Evolutionary conservation across 2,113 vertebrate species (phyloP), one percentile per base, ranked within the genome.

Genomic region (Fukomys damarensis): DNA sequence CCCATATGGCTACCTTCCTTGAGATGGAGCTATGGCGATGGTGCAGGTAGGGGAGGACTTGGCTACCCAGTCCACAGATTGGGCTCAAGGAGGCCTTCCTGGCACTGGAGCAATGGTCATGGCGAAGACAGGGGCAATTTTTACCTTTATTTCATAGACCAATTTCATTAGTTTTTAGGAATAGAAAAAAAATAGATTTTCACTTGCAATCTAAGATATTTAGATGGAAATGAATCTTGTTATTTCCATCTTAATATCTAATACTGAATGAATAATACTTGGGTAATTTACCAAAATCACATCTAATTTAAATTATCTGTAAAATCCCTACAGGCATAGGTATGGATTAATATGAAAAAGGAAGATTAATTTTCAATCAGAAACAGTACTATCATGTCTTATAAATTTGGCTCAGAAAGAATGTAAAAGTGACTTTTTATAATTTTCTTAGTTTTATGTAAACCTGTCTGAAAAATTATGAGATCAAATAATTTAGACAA

Each of bases 181-280:
- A 61, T 5, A 59, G 19, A 59, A 43, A 46, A 28, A 3, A 35
- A 76, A 59, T 72, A 66, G 35, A 41, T 88, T 49, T 49, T 58
- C 28, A 66, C 1, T 72, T 84, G 24, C 8, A 59, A 80, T 65
- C 13, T 87, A 28, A 63, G 24, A 72, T 26, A 93, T 49, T 79
- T 87, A 84, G 35, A 93, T 66, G 26, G 13, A 49, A 63, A 77
- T 95, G 41, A 43, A 59, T 93, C 63, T 70, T 85, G 14, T 66
- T 38, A 85, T 1, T 26, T 66, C 72, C 91, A 80, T 65, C 30
- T 59, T 66, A 24, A 49, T 66, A 79, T 66, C 35, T 84, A 79
- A 88, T 95, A 91, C n/a, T 81, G n/a, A 88, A 56, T 97, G 82
- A n/a, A n/a, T n/a, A n/a, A n/a, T n/a, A 35, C 13, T 87, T 66